Evolutionary conservation across 2,113 vertebrate genomes (phyloP).

Genomic region (Stictonetta naevosa): DNA sequence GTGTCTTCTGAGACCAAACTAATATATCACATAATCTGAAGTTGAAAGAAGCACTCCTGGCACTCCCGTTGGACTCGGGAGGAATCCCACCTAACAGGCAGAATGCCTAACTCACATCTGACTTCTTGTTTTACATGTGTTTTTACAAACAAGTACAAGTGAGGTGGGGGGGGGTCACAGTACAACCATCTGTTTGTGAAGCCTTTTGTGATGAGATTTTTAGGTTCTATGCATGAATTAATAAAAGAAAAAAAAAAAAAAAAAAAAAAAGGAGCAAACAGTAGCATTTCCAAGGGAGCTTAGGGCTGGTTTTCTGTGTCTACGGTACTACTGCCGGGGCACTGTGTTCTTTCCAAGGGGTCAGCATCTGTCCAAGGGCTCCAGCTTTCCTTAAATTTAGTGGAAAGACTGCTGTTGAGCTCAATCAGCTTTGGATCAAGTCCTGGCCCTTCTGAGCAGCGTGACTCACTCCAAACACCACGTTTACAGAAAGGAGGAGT

Average conservation of each 20-base stretch:
- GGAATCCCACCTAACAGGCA: background rate
- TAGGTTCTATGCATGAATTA: background rate
- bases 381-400: background rate
- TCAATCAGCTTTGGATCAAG: background rate
- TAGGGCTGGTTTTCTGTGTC: fast-evolving
- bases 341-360: fast-evolving
- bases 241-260: background rate
- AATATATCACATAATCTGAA: constrained; percentile 12
- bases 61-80: background rate
- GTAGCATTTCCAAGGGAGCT: background rate
- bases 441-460: background rate
- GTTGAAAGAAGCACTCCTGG: constrained; percentile 21
- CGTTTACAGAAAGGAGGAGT: background rate
- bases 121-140: background rate
- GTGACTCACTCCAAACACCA: background rate
- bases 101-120: background rate
- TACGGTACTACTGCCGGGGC: background rate
- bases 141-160: background rate
- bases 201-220: background rate
- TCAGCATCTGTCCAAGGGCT: fast-evolving
- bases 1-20: constrained; percentile 66
- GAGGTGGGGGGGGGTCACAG: background rate
- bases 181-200: background rate
- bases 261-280: background rate
- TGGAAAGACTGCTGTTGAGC: background rate